Conservation (phyloP, 2,113 vertebrate species). For the Clupea harengus region DNA sequence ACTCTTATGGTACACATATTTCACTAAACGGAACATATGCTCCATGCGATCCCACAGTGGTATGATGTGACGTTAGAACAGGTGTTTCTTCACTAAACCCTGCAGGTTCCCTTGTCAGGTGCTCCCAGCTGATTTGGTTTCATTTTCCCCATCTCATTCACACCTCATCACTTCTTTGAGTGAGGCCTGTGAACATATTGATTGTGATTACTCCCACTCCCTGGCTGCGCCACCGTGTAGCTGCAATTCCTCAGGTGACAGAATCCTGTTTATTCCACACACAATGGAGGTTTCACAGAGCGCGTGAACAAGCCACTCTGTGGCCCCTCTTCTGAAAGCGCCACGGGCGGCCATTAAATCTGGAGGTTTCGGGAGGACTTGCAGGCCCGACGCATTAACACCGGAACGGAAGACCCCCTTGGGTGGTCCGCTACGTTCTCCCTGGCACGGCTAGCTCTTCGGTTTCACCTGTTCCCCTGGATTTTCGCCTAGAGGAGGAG, state of each 20-base stretch:
- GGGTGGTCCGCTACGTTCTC: background rate
- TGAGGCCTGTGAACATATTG: slow-evolving; percentile 36
- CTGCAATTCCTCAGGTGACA: slow-evolving; percentile 44
- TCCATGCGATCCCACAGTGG: background rate
- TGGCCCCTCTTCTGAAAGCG: background rate
- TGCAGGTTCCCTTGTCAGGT: background rate
- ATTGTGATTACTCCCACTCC: slow-evolving; percentile 39
- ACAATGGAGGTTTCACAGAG: slow-evolving; percentile 41
- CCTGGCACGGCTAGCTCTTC: background rate
- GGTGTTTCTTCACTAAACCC: background rate
- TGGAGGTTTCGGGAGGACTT: background rate
- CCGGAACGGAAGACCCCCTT: slow-evolving; percentile 1
- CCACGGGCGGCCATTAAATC: slow-evolving; percentile 25
- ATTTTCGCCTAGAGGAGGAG: too few relatives aligned
- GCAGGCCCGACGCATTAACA: slow-evolving; percentile 18
- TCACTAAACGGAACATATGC: background rate
- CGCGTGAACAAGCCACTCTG: slow-evolving; percentile 40
- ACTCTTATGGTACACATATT: background rate
- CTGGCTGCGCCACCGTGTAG: slow-evolving; percentile 36
- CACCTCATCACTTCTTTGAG: slow-evolving; percentile 1
- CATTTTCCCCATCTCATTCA: slow-evolving; percentile 24
- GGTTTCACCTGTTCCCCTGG: too few relatives aligned
- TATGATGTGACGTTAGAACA: background rate
- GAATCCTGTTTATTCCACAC: slow-evolving; percentile 40
- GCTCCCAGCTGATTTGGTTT: background rate